Evolutionary conservation across 1,140 invertebrate species (phyloP).

Genomic region (Orchestia grillus): DNA sequence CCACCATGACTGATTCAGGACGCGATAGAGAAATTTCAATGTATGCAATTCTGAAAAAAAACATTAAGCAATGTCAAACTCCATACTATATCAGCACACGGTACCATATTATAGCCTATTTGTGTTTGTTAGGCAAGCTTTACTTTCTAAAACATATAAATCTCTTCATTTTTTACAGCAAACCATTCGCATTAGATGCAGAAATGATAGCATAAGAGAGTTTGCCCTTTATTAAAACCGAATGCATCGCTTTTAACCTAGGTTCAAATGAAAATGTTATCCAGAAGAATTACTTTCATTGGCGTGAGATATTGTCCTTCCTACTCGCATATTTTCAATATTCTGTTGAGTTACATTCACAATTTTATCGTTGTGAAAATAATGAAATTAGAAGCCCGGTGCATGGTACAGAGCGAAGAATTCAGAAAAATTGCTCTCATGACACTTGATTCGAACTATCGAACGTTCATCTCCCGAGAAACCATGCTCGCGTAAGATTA

Average conservation of each 20-base stretch:
- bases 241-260: not conserved
- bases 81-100: not conserved
- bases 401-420: not conserved
- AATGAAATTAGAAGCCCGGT: not conserved
- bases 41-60: not conserved
- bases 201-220: not conserved
- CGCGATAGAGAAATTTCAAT: too few species aligned
- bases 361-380: not conserved
- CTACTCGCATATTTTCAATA: not conserved
- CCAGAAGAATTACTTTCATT: not conserved
- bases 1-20: not conserved
- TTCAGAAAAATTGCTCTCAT: not conserved
- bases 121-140: too few species aligned
- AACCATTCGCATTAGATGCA: not conserved
- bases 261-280: not conserved
- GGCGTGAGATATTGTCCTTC: not conserved
- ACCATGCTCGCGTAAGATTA: not conserved
- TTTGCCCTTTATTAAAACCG: not conserved
- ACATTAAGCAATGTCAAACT: not conserved
- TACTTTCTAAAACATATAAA: too few species aligned
- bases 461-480: not conserved
- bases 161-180: too few species aligned
- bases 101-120: not conserved
- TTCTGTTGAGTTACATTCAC: not conserved
- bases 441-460: not conserved